A percentile compares a stretch with the other conserved stretches of the same genome.
Evolutionary conservation across 2,113 vertebrate genomes (phyloP).

Genomic region (Edolisoma coerulescens): DNA sequence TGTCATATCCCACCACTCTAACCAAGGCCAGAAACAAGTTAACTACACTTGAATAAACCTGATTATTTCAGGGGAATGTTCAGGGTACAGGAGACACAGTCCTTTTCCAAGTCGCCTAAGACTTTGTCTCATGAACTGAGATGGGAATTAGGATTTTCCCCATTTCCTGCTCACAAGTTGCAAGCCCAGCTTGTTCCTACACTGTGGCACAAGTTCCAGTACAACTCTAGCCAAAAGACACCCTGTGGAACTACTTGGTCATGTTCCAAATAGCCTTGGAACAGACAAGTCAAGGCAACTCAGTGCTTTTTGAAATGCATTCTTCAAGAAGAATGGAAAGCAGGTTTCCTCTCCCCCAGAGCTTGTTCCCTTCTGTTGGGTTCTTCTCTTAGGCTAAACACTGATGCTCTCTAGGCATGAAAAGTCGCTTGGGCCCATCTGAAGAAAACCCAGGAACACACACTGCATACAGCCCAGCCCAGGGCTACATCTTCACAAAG

Average conservation of each 20-base stretch:
- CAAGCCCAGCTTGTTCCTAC: background rate
- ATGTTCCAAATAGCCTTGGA: background rate
- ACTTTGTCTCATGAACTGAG: background rate
- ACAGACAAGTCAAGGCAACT: background rate
- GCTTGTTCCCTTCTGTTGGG: background rate
- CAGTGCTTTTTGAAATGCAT: background rate
- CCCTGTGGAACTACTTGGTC: background rate
- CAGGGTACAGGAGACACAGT: background rate
- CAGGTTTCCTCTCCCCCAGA: background rate
- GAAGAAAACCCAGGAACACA: background rate
- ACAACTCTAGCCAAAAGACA: background rate
- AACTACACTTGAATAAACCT: background rate
- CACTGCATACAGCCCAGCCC: background rate
- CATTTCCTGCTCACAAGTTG: background rate
- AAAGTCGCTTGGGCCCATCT: fast-evolving
- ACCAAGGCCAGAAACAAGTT: background rate
- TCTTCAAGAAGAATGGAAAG: background rate
- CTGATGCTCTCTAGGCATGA: background rate
- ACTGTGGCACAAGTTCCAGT: background rate
- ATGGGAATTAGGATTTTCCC: background rate
- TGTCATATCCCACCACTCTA: background rate
- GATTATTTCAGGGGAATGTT: background rate
- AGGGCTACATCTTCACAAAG: background rate
- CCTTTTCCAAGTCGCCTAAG: background rate
- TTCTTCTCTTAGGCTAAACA: background rate